Base-by-base conservation (phyloP, 2,797 vertebrate genomes). In the Alca torda region DNA sequence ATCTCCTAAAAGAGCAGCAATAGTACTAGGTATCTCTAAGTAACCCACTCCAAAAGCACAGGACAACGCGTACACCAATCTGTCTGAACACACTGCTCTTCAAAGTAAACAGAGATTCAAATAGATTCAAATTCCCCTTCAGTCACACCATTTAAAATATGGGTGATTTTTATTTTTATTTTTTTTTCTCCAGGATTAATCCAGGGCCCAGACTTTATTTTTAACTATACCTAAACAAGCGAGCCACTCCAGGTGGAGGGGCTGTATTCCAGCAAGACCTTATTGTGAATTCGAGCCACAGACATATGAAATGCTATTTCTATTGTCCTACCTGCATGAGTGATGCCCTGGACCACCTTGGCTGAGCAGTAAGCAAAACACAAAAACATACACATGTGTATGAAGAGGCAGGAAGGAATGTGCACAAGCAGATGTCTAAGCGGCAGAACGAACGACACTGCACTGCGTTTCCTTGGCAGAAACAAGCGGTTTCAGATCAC, bases 241-340 rank as follows among this genome's bases (percentile, higher is more conserved):
- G 18, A 76, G 43, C 13, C 53, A 68, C 83, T 84, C 48, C 45
- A 41, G 13, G 31, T 51, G 23, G 78, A 75, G 17, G 16, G 20
- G 80, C 45, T 31, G 14, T 31, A 77, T 53, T 89, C 56, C 59
- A 90, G 18, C 35, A 92, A 48, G 23, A 87, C 7, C 37, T 93
- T 79, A 53, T 5, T n/a, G 56, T 60, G 84, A 89, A 70, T 84
- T 67, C 63, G 61, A 94, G 59, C 90, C 53, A 78, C 41, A 68
- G 21, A 93, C 39, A 63, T 7, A 81, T 4, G 10, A 94, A 95
- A 93, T 35, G 19, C 25, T 88, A 88, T 84, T 96, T 92, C 91
- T 94, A 4, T 97, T 96, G 88, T 97, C 97, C 96, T 98, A 98
- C 98, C 98, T 99, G 98, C 98, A 99, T 69, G 97, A 96, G 74